Percentiles rank a stretch among this genome's conserved stretches.
Conservation (phyloP, 53 echinoderm and acorn worm species). For the Holothuria leucospilota region DNA sequence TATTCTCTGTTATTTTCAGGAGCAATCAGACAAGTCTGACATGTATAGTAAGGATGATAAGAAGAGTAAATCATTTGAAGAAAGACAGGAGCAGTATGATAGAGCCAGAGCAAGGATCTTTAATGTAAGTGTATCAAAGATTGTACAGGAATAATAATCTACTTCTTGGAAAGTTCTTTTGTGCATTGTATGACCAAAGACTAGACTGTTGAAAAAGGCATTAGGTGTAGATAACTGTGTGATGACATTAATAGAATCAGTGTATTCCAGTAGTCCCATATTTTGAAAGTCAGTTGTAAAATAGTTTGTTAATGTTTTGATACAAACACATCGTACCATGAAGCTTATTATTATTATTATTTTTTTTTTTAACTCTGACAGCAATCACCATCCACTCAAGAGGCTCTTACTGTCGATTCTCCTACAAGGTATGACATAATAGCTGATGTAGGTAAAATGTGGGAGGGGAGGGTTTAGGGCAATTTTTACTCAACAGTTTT, state of each 20-base stretch:
- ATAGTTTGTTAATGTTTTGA: too few relatives aligned
- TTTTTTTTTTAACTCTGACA: neutral
- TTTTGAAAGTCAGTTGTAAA: too few relatives aligned
- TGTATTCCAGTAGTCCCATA: too few relatives aligned
- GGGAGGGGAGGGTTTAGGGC: too few relatives aligned
- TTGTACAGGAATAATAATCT: too few relatives aligned
- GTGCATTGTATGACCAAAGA: too few relatives aligned
- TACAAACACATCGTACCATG: neutral
- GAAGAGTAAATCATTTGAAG: slow-evolving; percentile 97
- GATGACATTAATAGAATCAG: too few relatives aligned
- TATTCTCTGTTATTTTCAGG: slow-evolving; percentile 11
- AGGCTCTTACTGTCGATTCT: slow-evolving; percentile 63
- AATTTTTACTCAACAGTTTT: too few relatives aligned
- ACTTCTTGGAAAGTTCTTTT: too few relatives aligned
- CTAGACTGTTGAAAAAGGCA: too few relatives aligned
- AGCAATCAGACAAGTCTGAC: slow-evolving; percentile 40
- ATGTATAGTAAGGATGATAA: slow-evolving; percentile 79
- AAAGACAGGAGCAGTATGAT: slow-evolving; percentile 90
- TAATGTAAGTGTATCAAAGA: slow-evolving; percentile 71
- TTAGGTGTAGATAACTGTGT: too few relatives aligned
- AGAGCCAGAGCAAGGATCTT: slow-evolving; percentile 88
- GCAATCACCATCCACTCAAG: slow-evolving; percentile 35
- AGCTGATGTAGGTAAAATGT: too few relatives aligned
- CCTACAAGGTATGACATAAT: slow-evolving; percentile 27
- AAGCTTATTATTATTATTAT: neutral